These are phyloP conservation scores for Magallana angulata DNA, from an alignment of 1,140 invertebrate species.

Conservation along the genomic window DNA sequence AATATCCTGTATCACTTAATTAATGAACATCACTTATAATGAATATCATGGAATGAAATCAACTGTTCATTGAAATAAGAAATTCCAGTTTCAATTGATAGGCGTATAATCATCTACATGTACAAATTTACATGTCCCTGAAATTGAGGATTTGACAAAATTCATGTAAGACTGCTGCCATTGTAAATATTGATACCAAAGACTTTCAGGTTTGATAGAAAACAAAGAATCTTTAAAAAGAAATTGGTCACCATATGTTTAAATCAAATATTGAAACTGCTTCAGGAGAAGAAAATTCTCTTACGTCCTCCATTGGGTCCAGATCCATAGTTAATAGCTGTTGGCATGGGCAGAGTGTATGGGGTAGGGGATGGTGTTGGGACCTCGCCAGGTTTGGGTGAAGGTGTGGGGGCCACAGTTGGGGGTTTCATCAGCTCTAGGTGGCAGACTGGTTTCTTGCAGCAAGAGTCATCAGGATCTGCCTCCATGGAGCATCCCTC, in stretches of 20 bases:
- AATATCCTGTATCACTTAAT: too few species aligned
- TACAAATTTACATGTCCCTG: too few species aligned
- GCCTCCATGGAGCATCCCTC: conserved; percentile 57
- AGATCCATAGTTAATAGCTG: conserved; percentile 40
- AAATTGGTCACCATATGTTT: background rate
- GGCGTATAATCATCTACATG: too few species aligned
- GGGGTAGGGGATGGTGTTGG: conserved; percentile 38
- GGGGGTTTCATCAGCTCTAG: conserved; percentile 44
- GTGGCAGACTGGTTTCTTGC: conserved; percentile 59
- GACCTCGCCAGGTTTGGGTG: conserved; percentile 37
- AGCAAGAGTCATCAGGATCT: conserved; percentile 60
- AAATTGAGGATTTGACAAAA: too few species aligned
- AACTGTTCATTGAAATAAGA: too few species aligned
- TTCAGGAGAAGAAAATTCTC: background rate
- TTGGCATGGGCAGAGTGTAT: conserved; percentile 42
- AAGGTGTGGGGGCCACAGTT: conserved; percentile 40
- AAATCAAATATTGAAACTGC: background rate
- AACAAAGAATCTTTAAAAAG: background rate
- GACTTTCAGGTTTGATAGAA: background rate
- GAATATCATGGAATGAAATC: too few species aligned
- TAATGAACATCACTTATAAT: too few species aligned
- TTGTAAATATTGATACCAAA: background rate
- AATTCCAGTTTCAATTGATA: too few species aligned
- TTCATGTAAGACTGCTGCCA: too few species aligned
- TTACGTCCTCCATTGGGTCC: conserved; percentile 33